Evolutionary conservation across 2,797 vertebrate species (phyloP), one percentile per base, ranked within the genome.

Genomic region (Pogonophryne albipinna): DNA sequence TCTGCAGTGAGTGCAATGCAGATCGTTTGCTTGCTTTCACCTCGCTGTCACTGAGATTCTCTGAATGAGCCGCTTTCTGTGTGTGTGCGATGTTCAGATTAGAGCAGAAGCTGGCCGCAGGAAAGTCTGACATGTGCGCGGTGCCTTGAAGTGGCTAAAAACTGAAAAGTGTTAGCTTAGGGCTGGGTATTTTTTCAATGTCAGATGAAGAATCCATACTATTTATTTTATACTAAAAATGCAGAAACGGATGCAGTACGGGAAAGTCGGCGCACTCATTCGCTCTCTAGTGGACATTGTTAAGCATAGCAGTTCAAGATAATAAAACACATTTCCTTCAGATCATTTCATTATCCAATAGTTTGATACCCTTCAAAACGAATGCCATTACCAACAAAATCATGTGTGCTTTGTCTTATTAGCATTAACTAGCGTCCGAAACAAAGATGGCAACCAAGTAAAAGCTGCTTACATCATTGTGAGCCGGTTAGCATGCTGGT

Each of bases 111-210:
- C 47, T 17, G 58, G 68, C 65, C 27, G 27, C 4, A 63, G 38
- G 50, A 12, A 42, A 50, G 56, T 57, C 47, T 19, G 45, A 68
- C 42, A 13, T 31, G 74, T 52, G 80, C 55, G n/a, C 61, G 66
- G 86, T 87, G 90, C 90, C 90, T 92, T 85, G 72, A 78, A 65
- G 62, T 27, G 11, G 61, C 65, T 57, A 63, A 70, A 31, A 31
- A 4, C 65, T 57, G 66, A 70, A 31, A 31, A 4, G 6, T 66
- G 55, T 55, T 69, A 38, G 45, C 41, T 85, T 79, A 78, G 80
- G 80, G 76, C 84, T 88, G 84, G 86, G 80, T 86, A 85, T 72
- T 81, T 81, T 74, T 74, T 20, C 20, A 14, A 38, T 38, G 34
- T 38, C 47, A 46, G 58, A 73, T 60, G 56, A 38, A 59, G 70